A percentile compares a stretch with the other conserved stretches of the same genome.
Evolutionary conservation across 2,888 invertebrate species (phyloP).

Genomic region (Rugalucina vietnamica): DNA sequence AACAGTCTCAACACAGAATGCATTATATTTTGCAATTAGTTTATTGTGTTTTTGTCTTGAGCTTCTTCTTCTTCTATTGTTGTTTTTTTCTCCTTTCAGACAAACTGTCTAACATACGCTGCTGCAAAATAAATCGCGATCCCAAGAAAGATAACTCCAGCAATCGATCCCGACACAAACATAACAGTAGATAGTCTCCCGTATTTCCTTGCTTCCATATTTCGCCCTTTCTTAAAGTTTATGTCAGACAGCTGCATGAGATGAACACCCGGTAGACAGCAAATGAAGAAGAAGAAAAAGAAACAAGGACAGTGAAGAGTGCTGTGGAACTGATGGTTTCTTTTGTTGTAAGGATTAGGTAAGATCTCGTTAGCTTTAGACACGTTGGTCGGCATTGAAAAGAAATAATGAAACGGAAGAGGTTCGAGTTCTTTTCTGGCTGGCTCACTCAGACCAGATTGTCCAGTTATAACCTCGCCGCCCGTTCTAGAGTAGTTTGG

Average conservation of each 20-base stretch:
- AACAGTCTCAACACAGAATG: no score
- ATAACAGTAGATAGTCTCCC: slow-evolving; percentile 62
- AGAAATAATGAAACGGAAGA: slow-evolving; percentile 52
- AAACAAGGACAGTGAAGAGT: slow-evolving; percentile 72
- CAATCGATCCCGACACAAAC: slow-evolving; percentile 63
- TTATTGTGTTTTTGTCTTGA: no score
- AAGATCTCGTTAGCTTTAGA: slow-evolving; percentile 56
- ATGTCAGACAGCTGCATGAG: slow-evolving; percentile 69
- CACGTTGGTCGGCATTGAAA: slow-evolving; percentile 23
- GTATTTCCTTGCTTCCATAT: slow-evolving; percentile 52
- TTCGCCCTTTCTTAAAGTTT: slow-evolving; percentile 66
- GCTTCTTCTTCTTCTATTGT: no score
- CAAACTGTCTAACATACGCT: slow-evolving; percentile 58
- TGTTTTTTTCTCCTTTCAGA: not conserved
- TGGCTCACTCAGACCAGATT: slow-evolving; percentile 21
- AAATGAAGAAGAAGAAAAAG: slow-evolving; percentile 73
- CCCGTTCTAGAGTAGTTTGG: slow-evolving; percentile 48
- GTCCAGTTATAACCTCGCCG: slow-evolving; percentile 37
- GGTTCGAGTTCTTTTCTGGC: slow-evolving; percentile 42
- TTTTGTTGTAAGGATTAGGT: slow-evolving; percentile 70
- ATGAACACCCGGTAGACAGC: slow-evolving; percentile 71
- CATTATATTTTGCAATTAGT: no score
- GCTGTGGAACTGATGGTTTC: slow-evolving; percentile 70
- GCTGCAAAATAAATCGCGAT: slow-evolving; percentile 63
- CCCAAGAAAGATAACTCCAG: slow-evolving; percentile 60